phyloP scores from a whole-genome alignment of 2,113 vertebrate genomes.

The Ictidomys tridecemlineatus region DNA sequence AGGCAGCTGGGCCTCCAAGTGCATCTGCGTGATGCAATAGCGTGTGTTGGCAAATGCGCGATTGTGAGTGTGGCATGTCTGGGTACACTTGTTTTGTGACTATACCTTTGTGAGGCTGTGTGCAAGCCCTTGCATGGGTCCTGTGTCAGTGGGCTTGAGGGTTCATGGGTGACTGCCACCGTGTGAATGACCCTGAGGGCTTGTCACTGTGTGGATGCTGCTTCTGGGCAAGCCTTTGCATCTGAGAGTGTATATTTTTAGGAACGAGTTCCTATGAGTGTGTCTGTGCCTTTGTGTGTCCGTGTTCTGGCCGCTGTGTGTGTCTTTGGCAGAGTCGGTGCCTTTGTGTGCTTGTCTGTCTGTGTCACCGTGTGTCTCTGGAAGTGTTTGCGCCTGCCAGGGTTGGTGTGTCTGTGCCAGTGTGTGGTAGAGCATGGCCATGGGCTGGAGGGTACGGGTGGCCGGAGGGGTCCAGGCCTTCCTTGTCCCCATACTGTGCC shows the following conservation, averaged over 20 bases:
- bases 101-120: neutral
- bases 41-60: neutral
- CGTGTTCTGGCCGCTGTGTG: neutral
- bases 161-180: neutral
- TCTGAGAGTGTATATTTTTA: neutral
- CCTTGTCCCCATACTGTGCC: neutral
- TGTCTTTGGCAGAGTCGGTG: neutral
- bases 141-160: neutral
- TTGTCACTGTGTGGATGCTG: neutral
- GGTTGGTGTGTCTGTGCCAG: neutral
- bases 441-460: accelerated
- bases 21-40: neutral
- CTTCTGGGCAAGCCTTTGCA: neutral
- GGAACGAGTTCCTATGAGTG: neutral
- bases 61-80: neutral
- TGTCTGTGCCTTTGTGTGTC: neutral
- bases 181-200: neutral
- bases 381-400: neutral
- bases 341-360: neutral
- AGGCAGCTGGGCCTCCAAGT: conserved; percentile 65
- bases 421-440: neutral
- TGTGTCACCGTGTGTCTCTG: neutral
- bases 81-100: neutral
- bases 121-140: neutral
- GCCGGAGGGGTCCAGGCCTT: neutral